These are phyloP conservation scores for Oncorhynchus tshawytscha DNA, from an alignment of 2,113 vertebrate genomes.

Conservation along the genomic window DNA sequence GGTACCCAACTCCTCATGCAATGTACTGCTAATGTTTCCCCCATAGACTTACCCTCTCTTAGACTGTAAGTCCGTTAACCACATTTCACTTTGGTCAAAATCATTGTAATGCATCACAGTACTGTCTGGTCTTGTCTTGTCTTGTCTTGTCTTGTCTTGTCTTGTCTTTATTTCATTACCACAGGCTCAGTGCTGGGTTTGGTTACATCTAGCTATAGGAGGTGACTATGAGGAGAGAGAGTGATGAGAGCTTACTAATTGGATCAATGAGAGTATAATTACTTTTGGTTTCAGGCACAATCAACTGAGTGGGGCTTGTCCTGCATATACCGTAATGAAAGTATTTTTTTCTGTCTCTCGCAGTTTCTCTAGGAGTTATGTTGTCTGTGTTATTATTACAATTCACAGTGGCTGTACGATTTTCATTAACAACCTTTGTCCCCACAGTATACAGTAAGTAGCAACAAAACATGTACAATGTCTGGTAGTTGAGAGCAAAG, in stretches of 20 bases:
- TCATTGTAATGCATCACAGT: not conserved
- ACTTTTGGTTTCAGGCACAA: not conserved
- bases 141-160: no score
- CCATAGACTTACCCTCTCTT: no score
- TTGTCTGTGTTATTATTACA: no score
- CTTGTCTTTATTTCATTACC: not conserved
- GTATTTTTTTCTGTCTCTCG: not conserved
- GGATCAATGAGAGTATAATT: constrained; percentile 4
- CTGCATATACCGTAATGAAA: not conserved
- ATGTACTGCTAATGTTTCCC: not conserved
- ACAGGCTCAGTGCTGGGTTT: not conserved
- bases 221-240: not conserved
- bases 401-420: no score
- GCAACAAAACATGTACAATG: not conserved
- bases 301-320: not conserved
- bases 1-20: not conserved
- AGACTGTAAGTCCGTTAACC: not conserved
- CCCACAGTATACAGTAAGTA: not conserved
- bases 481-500: not conserved
- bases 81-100: not conserved
- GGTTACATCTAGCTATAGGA: not conserved
- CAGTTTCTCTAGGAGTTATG: not conserved
- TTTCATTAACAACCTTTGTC: no score
- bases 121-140: no score
- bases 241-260: not conserved